Evolutionary conservation across 1,140 invertebrate species (phyloP).

Genomic region (Meloidogyne chitwoodi): DNA sequence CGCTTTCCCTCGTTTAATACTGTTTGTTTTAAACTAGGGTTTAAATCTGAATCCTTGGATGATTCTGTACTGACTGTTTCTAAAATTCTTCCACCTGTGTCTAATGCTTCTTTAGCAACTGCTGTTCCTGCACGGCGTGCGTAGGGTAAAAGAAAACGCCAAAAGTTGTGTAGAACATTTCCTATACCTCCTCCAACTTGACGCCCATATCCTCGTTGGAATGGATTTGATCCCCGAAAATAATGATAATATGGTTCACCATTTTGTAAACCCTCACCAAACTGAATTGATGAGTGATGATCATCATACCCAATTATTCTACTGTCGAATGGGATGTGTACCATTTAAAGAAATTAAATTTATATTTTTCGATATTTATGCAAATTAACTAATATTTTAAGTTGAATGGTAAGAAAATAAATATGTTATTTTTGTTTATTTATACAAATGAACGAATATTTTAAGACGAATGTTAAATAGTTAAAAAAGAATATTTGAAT

Average conservation of each 20-base stretch:
- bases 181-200: background rate
- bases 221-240: conserved; percentile 4
- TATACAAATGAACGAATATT: too few relatives aligned
- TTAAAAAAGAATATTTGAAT: background rate
- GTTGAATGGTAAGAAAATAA: too few relatives aligned
- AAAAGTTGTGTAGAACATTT: background rate
- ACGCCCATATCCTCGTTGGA: conserved; percentile 18
- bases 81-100: conserved; percentile 8
- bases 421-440: too few relatives aligned
- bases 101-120: background rate
- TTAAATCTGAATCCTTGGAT: background rate
- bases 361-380: too few relatives aligned
- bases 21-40: background rate
- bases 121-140: background rate
- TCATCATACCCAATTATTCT: background rate
- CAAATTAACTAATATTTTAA: too few relatives aligned
- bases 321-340: conserved; percentile 15
- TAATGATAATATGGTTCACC: background rate
- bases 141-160: background rate
- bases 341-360: conserved; percentile 4
- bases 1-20: background rate
- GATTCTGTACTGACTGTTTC: background rate
- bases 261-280: background rate
- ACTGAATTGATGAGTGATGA: background rate
- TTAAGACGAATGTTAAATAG: background rate